A percentile compares a stretch with the other conserved stretches of the same genome.
phyloP scores from a whole-genome alignment of 2,888 invertebrate genomes.

The Oxystoma pomonae region DNA sequence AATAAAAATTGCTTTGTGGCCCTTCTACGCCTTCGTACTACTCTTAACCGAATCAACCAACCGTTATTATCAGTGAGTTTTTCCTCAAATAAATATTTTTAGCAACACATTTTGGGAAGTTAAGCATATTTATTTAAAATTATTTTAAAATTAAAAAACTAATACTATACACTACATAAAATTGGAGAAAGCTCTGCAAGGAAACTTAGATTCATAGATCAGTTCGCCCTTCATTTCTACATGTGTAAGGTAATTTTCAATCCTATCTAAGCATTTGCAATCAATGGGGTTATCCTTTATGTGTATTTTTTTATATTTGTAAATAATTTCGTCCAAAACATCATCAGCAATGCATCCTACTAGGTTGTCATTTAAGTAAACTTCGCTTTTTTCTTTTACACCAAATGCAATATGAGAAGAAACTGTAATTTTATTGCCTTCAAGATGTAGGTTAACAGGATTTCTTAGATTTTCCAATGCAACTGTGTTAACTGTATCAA shows the following conservation, averaged over 20 bases:
- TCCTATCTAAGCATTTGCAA: slow-evolving; percentile 32
- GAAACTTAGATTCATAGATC: slow-evolving; percentile 13
- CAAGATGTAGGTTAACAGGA: slow-evolving; percentile 30
- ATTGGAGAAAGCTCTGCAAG: slow-evolving; percentile 8
- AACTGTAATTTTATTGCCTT: slow-evolving; percentile 28
- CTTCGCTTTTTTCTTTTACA: slow-evolving; percentile 25
- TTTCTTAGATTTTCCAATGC: slow-evolving; percentile 23
- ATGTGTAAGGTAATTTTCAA: slow-evolving; percentile 16
- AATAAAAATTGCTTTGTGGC: no score
- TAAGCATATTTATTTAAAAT: no score
- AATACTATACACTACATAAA: neutral
- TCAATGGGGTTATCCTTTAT: slow-evolving; percentile 30
- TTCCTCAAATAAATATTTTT: no score
- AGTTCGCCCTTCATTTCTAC: slow-evolving; percentile 11
- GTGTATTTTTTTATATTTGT: slow-evolving; percentile 24
- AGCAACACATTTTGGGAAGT: no score
- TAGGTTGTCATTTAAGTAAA: slow-evolving; percentile 30
- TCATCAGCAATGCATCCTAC: slow-evolving; percentile 31
- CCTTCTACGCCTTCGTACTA: no score
- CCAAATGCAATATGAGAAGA: slow-evolving; percentile 23
- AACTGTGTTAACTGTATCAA: slow-evolving; percentile 23
- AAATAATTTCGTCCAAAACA: slow-evolving; percentile 26
- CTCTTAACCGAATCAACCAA: no score
- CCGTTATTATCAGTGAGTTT: no score
- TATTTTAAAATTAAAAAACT: no score